phyloP scores from a whole-genome alignment of 2,113 vertebrate genomes.

The Arvicanthis niloticus region DNA sequence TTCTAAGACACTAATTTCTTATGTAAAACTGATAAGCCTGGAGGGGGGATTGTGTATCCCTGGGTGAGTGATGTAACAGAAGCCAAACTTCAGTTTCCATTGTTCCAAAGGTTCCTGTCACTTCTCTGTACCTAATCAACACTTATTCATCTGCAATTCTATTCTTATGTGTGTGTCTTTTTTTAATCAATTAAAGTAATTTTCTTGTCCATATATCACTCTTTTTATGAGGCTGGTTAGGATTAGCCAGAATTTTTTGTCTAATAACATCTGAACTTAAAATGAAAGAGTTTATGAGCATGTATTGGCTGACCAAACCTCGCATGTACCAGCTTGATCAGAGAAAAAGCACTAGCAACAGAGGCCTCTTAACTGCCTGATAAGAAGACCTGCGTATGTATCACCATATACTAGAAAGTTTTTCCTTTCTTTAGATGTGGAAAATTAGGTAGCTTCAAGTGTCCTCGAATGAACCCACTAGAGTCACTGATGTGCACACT shows the following conservation, averaged over 20 bases:
- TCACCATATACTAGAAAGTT: background rate
- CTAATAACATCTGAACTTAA: background rate
- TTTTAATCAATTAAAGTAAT: conserved; percentile 15
- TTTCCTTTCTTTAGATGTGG: conserved; percentile 8
- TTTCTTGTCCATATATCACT: background rate
- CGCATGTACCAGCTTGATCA: background rate
- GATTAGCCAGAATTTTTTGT: background rate
- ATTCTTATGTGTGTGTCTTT: background rate
- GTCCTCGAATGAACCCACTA: background rate
- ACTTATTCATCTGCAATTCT: background rate
- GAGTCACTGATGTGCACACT: conserved; percentile 12
- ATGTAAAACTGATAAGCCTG: background rate
- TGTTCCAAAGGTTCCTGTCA: background rate
- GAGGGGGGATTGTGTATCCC: too few species aligned
- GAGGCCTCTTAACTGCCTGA: background rate
- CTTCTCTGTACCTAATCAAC: background rate
- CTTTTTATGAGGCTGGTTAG: background rate
- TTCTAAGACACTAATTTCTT: background rate
- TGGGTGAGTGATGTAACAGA: background rate
- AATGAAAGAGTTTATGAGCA: background rate
- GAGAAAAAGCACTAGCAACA: background rate
- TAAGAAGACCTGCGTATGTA: background rate
- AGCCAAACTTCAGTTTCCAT: background rate
- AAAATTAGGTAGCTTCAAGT: conserved; percentile 1
- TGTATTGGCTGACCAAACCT: background rate